A percentile compares a stretch with the other conserved stretches of the same genome.
phyloP scores from a whole-genome alignment of 2,888 invertebrate species.

The Hirtodrosophila duncani region DNA sequence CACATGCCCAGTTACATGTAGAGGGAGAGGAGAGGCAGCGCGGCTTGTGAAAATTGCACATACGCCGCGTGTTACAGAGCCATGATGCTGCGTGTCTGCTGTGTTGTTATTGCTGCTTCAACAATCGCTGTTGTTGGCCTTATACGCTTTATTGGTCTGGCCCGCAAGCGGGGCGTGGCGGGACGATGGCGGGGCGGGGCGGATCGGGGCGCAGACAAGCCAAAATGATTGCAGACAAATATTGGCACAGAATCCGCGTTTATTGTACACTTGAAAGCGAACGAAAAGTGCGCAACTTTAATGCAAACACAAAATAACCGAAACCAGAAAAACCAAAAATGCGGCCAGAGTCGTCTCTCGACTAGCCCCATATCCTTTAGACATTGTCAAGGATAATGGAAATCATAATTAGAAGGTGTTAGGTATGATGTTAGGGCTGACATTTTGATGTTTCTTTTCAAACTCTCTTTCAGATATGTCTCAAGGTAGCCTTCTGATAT shows the following conservation, averaged over 20 bases:
- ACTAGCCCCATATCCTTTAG: too few relatives aligned
- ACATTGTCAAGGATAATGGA: too few relatives aligned
- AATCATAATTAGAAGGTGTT: too few relatives aligned
- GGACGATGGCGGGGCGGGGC: neutral
- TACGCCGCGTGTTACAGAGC: conserved; percentile 28
- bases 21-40: neutral
- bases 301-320: conserved; percentile 43
- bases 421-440: too few relatives aligned
- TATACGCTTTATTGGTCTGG: conserved; percentile 57
- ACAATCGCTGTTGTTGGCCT: conserved; percentile 27
- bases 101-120: conserved; percentile 63
- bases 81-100: conserved; percentile 36
- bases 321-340: conserved; percentile 1
- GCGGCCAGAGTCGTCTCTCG: neutral
- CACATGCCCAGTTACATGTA: neutral
- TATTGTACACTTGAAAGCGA: conserved; percentile 61
- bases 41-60: conserved; percentile 24
- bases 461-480: too few relatives aligned
- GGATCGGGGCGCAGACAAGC: conserved; percentile 41
- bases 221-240: conserved; percentile 66
- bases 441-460: too few relatives aligned
- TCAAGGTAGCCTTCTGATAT: too few relatives aligned
- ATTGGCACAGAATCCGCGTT: conserved; percentile 69
- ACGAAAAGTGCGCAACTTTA: conserved; percentile 51
- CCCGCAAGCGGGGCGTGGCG: conserved; percentile 3